Evolutionary conservation across 2,888 invertebrate genomes (phyloP).

Genomic region (Erpobdella octoculata): DNA sequence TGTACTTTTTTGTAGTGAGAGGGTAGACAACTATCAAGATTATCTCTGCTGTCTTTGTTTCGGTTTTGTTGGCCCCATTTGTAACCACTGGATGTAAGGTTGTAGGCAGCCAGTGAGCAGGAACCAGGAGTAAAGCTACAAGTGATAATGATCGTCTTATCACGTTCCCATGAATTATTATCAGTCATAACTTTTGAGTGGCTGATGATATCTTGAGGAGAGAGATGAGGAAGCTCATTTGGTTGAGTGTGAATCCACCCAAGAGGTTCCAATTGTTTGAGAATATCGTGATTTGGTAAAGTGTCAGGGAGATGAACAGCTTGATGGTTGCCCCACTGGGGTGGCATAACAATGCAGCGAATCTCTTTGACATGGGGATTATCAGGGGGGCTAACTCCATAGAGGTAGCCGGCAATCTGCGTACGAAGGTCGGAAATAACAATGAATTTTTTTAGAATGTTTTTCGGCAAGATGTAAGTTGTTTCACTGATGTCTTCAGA

Average conservation of each 20-base stretch:
- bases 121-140: slow-evolving; percentile 99
- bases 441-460: slow-evolving; percentile 95
- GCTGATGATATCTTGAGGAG: slow-evolving; percentile 94
- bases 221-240: slow-evolving; percentile 93
- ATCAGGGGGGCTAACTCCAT: slow-evolving; percentile 88
- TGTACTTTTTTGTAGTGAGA: slow-evolving; percentile 96
- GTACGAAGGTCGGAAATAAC: slow-evolving; percentile 95
- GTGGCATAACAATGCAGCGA: slow-evolving; percentile 92
- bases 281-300: slow-evolving; percentile 84
- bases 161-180: slow-evolving; percentile 92
- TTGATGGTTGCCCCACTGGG: slow-evolving; percentile 99
- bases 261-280: slow-evolving; percentile 57
- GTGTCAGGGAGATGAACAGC: slow-evolving; percentile 87
- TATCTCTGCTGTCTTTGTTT: slow-evolving; percentile 96
- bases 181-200: slow-evolving; percentile 95
- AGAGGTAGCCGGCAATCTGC: slow-evolving; percentile 90
- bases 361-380: slow-evolving; percentile 96
- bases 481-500: slow-evolving; percentile 99
- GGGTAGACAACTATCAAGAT: slow-evolving; percentile 91
- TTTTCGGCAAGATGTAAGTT: slow-evolving; percentile 75
- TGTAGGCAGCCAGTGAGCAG: slow-evolving; percentile 95
- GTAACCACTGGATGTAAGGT: slow-evolving; percentile 91
- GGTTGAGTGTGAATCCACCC: slow-evolving; percentile 98
- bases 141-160: slow-evolving; percentile 95
- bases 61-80: slow-evolving; percentile 96